phyloP scores from a whole-genome alignment of 2,888 invertebrate species.

The Phanerotoma sp. region DNA sequence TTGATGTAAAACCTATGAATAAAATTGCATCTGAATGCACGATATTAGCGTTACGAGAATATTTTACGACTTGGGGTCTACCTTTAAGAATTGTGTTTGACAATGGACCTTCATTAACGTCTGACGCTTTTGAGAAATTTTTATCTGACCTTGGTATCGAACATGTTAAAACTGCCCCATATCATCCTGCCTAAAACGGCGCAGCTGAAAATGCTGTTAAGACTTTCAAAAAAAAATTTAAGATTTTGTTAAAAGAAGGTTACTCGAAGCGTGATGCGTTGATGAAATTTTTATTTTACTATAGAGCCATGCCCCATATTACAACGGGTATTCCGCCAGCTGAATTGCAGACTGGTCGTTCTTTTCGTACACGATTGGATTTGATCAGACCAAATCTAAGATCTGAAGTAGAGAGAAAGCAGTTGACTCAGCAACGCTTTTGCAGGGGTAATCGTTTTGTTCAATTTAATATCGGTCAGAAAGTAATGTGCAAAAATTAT shows the following conservation, averaged over 20 bases:
- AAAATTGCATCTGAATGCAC: slow-evolving; percentile 24
- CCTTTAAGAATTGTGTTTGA: too few species aligned
- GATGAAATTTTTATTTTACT: slow-evolving; percentile 5
- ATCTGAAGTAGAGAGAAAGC: too few species aligned
- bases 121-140: slow-evolving; percentile 24
- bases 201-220: slow-evolving; percentile 32
- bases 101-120: slow-evolving; percentile 30
- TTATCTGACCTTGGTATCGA: slow-evolving; percentile 22
- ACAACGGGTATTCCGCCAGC: slow-evolving; percentile 18
- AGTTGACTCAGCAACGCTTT: too few species aligned
- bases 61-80: too few species aligned
- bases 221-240: slow-evolving; percentile 29
- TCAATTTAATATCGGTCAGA: too few species aligned
- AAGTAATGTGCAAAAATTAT: too few species aligned
- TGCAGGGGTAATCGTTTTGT: too few species aligned
- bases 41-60: too few species aligned
- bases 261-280: slow-evolving; percentile 14
- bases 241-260: slow-evolving; percentile 7
- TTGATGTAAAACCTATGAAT: slow-evolving; percentile 33
- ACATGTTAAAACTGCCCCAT: slow-evolving; percentile 26
- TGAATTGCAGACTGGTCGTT: slow-evolving; percentile 14
- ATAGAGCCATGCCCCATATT: slow-evolving; percentile 14
- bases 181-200: too few species aligned
- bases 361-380: slow-evolving; percentile 18
- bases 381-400: neutral